Evolutionary conservation across 2,113 vertebrate genomes (phyloP).

Genomic region (Camelus bactrianus): DNA sequence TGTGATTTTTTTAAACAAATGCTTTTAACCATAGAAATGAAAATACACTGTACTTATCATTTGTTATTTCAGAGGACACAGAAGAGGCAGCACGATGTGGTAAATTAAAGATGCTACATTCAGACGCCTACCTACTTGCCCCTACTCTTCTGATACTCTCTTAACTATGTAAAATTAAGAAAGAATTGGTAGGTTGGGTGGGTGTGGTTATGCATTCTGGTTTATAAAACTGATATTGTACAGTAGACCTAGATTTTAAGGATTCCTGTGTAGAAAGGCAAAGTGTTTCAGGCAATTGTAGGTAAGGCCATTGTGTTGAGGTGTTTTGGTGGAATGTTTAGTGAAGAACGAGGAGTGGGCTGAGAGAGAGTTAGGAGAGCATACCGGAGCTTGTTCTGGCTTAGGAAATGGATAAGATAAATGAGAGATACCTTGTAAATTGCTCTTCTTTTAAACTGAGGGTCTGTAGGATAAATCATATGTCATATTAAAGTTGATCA

Average conservation of each 20-base stretch:
- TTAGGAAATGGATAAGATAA: not conserved
- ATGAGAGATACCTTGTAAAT: not conserved
- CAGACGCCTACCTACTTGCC: fast-evolving
- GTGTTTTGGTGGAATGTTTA: not conserved
- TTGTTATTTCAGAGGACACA: not conserved
- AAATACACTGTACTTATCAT: not conserved
- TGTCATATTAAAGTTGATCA: not conserved
- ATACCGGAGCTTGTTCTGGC: not conserved
- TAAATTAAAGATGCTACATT: not conserved
- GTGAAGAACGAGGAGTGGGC: not conserved
- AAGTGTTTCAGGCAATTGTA: not conserved
- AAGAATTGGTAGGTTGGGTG: not conserved
- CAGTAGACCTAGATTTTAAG: not conserved
- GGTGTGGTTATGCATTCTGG: fast-evolving
- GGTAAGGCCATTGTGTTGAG: not conserved
- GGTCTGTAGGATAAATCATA: not conserved
- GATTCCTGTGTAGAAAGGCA: not conserved
- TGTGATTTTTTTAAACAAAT: not conserved
- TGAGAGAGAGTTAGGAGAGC: not conserved
- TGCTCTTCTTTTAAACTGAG: not conserved
- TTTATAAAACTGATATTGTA: not conserved
- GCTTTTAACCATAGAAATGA: not conserved
- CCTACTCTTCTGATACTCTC: not conserved
- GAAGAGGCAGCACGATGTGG: fast-evolving
- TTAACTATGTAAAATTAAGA: not conserved